Percentiles rank a stretch among this genome's conserved stretches.
Evolutionary conservation across 1,140 invertebrate species (phyloP).

Genomic region (Archivesica marissinica): DNA sequence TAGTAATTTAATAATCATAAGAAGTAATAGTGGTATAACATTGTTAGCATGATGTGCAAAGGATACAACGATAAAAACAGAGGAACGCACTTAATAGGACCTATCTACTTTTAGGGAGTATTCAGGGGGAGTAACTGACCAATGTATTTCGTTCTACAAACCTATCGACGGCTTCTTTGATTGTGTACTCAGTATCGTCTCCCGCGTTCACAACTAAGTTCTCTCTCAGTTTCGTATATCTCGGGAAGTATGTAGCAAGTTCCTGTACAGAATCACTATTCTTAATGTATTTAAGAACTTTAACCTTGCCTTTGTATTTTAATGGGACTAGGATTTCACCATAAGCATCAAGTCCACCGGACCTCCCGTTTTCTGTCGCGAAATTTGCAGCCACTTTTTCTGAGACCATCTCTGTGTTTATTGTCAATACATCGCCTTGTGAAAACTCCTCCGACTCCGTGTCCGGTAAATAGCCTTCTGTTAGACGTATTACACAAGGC

Average conservation of each 20-base stretch:
- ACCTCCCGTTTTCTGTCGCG: not conserved
- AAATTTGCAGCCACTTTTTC: conserved; percentile 47
- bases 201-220: not conserved
- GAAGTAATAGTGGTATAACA: too few relatives aligned
- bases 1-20: too few relatives aligned
- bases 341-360: not conserved
- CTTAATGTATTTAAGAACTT: not conserved
- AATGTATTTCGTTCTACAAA: too few relatives aligned
- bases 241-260: conserved; percentile 2
- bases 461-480: conserved; percentile 4
- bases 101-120: too few relatives aligned
- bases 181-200: conserved; percentile 20
- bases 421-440: conserved; percentile 20
- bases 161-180: conserved; percentile 42
- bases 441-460: conserved; percentile 37
- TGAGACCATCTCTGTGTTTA: not conserved
- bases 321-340: conserved; percentile 22
- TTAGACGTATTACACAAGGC: conserved; percentile 19
- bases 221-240: conserved; percentile 1
- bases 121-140: too few relatives aligned
- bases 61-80: too few relatives aligned
- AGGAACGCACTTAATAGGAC: too few relatives aligned
- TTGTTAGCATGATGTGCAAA: too few relatives aligned
- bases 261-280: not conserved
- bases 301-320: conserved; percentile 37